phyloP scores from a whole-genome alignment of 2,888 invertebrate genomes.

The Pantelozetes paolii region DNA sequence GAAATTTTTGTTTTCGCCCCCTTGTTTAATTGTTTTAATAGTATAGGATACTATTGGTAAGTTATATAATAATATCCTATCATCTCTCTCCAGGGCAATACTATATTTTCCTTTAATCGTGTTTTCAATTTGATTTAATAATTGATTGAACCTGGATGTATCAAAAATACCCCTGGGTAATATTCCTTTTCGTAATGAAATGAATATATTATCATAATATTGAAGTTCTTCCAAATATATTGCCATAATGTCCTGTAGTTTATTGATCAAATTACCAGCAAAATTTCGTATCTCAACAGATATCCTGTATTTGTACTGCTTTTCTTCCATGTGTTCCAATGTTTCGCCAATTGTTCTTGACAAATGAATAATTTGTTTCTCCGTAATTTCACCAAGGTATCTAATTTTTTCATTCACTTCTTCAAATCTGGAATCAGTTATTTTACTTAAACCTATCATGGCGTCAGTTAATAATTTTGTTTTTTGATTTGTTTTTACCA shows the following conservation, averaged over 20 bases:
- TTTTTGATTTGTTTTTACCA: neutral
- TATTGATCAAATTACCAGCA: neutral
- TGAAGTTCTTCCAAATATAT: neutral
- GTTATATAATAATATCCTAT: neutral
- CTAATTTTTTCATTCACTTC: neutral
- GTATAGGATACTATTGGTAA: neutral
- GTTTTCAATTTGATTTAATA: neutral
- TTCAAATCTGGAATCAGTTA: neutral
- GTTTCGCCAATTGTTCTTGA: too few species aligned
- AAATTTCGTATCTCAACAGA: neutral
- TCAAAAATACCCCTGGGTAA: neutral
- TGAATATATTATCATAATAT: neutral
- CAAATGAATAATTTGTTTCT: neutral
- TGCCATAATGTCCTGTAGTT: neutral
- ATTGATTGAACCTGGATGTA: neutral
- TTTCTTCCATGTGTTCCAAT: too few species aligned
- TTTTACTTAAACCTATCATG: neutral
- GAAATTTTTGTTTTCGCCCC: neutral
- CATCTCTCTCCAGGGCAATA: neutral
- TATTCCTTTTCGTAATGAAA: neutral
- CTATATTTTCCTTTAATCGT: neutral
- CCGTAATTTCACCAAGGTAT: neutral
- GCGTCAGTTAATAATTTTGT: neutral
- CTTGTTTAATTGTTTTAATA: neutral
- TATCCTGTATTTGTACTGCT: too few species aligned